Evolutionary conservation across 2,888 invertebrate genomes (phyloP).

Genomic region (Apodemia mormo): DNA sequence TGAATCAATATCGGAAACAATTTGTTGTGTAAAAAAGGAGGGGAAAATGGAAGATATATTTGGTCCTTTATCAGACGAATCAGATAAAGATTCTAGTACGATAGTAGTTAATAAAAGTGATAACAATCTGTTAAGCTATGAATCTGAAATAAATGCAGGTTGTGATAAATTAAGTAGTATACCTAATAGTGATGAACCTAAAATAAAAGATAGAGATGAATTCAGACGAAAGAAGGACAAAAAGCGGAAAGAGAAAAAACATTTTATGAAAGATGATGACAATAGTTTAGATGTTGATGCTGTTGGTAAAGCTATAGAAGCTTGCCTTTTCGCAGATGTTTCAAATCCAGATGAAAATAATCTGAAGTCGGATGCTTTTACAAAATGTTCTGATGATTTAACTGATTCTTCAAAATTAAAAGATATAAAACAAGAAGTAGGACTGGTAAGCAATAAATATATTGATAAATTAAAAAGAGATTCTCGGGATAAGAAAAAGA

Average conservation of each 20-base stretch:
- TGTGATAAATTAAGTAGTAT: conserved; percentile 42
- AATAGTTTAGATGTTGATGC: conserved; percentile 91
- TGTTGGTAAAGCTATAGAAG: conserved; percentile 91
- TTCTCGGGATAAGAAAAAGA: conserved; percentile 90
- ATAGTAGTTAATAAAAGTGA: conserved; percentile 34
- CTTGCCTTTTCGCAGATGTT: conserved; percentile 87
- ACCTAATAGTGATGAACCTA: conserved; percentile 49
- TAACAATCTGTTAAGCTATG: conserved; percentile 53
- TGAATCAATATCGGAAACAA: conserved; percentile 53
- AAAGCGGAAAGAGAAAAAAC: conserved; percentile 84
- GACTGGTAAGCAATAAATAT: conserved; percentile 37
- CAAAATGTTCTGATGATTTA: conserved; percentile 47
- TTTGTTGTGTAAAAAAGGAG: conserved; percentile 81
- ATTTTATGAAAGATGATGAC: conserved; percentile 84
- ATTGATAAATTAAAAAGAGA: conserved; percentile 77
- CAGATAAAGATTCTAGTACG: conserved; percentile 59
- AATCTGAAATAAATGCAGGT: conserved; percentile 40
- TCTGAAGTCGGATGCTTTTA: conserved; percentile 54
- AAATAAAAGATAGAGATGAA: conserved; percentile 75
- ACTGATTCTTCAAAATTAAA: conserved; percentile 79
- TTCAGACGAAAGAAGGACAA: conserved; percentile 83
- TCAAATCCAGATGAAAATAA: conserved; percentile 73
- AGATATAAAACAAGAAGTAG: conserved; percentile 41
- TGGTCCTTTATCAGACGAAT: conserved; percentile 91
- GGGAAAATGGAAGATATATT: conserved; percentile 95